These are phyloP conservation scores for Meles meles DNA, from an alignment of 2,113 vertebrate species.

Conservation along the genomic window DNA sequence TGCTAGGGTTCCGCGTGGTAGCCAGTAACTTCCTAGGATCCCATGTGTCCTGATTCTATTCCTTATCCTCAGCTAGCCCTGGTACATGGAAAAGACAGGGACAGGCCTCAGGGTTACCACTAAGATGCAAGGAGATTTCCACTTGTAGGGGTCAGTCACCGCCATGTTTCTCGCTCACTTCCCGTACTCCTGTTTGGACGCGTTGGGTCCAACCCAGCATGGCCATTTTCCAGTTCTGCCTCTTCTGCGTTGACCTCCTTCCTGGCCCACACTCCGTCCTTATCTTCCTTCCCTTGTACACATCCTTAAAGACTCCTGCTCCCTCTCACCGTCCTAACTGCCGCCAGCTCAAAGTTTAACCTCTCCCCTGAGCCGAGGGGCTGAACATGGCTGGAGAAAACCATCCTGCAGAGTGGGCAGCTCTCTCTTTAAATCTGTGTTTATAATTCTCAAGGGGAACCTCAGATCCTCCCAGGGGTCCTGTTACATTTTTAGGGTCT, in stretches of 20 bases:
- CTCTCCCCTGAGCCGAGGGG: background rate
- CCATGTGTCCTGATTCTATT: background rate
- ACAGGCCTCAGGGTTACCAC: background rate
- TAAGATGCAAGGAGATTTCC: background rate
- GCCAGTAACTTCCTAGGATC: background rate
- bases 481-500: background rate
- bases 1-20: background rate
- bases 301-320: no score
- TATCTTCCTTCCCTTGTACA: background rate
- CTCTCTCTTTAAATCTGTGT: no score
- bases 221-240: background rate
- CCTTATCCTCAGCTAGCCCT: background rate
- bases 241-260: background rate
- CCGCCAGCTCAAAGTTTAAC: background rate
- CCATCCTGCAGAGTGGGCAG: background rate
- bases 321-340: background rate
- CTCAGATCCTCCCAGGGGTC: background rate
- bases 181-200: background rate
- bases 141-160: background rate
- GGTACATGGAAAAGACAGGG: background rate
- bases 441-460: rapidly evolving
- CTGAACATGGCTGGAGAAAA: background rate
- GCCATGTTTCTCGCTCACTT: background rate
- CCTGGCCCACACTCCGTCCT: background rate
- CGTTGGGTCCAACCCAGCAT: background rate